A percentile compares a stretch with the other conserved stretches of the same genome.
These are phyloP conservation scores for Ceratosolen solmsi DNA, from an alignment of 1,140 invertebrate genomes.

Conservation along the genomic window DNA sequence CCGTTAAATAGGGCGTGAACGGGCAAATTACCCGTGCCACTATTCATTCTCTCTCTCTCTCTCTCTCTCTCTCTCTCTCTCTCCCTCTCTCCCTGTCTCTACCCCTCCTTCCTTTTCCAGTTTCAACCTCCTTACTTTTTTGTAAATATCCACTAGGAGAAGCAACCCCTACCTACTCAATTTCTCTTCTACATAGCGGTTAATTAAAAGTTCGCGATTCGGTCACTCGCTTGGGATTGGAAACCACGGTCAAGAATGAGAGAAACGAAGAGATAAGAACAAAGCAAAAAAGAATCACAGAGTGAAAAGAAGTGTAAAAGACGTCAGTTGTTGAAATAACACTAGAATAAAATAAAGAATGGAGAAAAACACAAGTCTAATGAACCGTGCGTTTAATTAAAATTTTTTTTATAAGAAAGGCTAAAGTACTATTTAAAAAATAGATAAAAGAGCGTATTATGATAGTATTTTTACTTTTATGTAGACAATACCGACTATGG, in stretches of 20 bases:
- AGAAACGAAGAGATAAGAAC: slow-evolving; percentile 2
- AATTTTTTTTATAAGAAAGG: slow-evolving; percentile 25
- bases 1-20: slow-evolving; percentile 47
- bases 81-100: neutral
- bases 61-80: neutral
- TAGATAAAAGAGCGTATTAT: neutral
- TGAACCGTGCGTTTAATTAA: slow-evolving; percentile 42
- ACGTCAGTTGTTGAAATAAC: neutral
- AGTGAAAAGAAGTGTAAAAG: neutral
- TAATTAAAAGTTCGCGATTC: slow-evolving; percentile 51
- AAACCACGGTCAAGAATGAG: neutral
- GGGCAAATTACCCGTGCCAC: slow-evolving; percentile 11
- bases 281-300: neutral
- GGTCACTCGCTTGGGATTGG: slow-evolving; percentile 44
- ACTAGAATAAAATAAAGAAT: slow-evolving; percentile 9
- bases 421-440: slow-evolving; percentile 22
- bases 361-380: neutral
- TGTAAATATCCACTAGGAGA: slow-evolving; percentile 1
- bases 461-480: slow-evolving; percentile 4
- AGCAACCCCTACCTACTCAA: neutral
- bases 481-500: neutral
- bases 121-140: neutral
- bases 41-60: neutral
- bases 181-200: slow-evolving; percentile 26
- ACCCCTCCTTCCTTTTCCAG: no score